phyloP scores from a whole-genome alignment of 2,113 vertebrate species.

The Alexandromys fortis region DNA sequence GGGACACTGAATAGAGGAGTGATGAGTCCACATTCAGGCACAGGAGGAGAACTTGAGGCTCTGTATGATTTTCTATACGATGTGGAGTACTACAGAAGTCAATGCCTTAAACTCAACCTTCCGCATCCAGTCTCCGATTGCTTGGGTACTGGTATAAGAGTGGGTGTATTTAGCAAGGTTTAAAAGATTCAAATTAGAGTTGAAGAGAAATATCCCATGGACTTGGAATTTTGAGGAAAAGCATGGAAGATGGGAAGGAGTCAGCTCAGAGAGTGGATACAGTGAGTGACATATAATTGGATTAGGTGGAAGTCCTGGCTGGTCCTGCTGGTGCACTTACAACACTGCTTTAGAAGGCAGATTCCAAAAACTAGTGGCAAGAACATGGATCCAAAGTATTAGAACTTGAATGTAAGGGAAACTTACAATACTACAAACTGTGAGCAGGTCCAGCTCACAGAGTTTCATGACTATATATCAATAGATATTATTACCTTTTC shows the following conservation, averaged over 20 bases:
- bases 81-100: too few relatives aligned
- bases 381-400: not conserved
- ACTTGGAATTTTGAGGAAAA: not conserved
- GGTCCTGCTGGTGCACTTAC: not conserved
- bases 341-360: not conserved
- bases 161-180: not conserved
- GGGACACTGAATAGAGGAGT: not conserved
- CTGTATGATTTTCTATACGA: not conserved
- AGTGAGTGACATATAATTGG: too few relatives aligned
- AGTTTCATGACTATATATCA: not conserved
- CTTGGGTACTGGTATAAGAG: not conserved
- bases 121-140: rapidly evolving
- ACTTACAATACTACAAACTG: not conserved
- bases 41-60: not conserved
- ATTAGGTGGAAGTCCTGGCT: not conserved
- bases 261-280: not conserved
- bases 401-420: not conserved
- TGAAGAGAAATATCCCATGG: not conserved
- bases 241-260: not conserved
- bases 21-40: not conserved
- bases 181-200: not conserved
- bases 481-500: not conserved
- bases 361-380: not conserved
- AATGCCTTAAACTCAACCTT: not conserved
- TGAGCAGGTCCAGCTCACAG: not conserved